Percentiles rank a stretch among this genome's conserved stretches.
Conservation (phyloP, 2,113 vertebrate species). For the Halichoeres trimaculatus region DNA sequence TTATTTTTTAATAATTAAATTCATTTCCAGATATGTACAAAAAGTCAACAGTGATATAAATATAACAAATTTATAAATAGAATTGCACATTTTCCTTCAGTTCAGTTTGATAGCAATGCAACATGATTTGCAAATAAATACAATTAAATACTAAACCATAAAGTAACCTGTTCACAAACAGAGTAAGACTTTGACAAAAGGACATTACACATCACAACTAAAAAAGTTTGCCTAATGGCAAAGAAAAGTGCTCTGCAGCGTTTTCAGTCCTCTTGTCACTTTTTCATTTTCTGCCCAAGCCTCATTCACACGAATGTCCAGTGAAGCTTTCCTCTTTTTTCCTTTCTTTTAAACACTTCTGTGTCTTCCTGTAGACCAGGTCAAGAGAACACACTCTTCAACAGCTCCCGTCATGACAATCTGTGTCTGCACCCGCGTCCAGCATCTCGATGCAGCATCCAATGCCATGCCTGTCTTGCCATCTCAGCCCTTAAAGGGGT, state of each 20-base stretch:
- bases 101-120: constrained; percentile 43
- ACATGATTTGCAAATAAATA: constrained; percentile 59
- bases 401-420: not conserved
- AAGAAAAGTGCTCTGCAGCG: constrained; percentile 51
- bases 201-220: constrained; percentile 52
- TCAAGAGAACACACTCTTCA: constrained; percentile 6
- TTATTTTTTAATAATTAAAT: constrained; percentile 49
- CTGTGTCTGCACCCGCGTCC: constrained; percentile 4
- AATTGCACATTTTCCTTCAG: constrained; percentile 47
- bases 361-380: not conserved
- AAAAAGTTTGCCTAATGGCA: constrained; percentile 36
- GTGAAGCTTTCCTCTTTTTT: not conserved
- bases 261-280: constrained; percentile 26
- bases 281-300: not conserved
- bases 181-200: constrained; percentile 31
- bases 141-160: constrained; percentile 62
- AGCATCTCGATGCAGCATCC: constrained; percentile 29
- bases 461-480: not conserved
- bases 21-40: constrained; percentile 54
- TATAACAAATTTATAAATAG: constrained; percentile 52
- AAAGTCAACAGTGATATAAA: constrained; percentile 63
- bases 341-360: not conserved
- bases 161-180: constrained; percentile 37
- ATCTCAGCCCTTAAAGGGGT: constrained; percentile 34
- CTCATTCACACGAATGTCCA: constrained; percentile 10